Evolutionary conservation across 2,797 vertebrate genomes (phyloP).

Genomic region (Halcyon chelicuti): DNA sequence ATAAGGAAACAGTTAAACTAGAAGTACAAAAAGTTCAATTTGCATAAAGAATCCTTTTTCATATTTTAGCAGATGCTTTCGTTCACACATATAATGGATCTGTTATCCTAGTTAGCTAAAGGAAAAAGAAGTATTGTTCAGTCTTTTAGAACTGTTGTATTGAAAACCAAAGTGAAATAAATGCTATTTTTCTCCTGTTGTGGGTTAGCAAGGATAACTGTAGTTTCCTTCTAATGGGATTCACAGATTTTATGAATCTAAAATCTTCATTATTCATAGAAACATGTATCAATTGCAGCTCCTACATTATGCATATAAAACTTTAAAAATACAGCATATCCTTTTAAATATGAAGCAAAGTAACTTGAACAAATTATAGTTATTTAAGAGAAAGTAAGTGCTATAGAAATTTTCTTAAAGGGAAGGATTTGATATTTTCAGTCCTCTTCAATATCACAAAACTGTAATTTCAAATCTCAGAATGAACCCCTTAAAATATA

Average conservation of each 20-base stretch:
- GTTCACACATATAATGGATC: not conserved
- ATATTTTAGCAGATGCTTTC: conserved; percentile 11
- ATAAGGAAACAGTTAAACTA: conserved; percentile 17
- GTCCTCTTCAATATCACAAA: conserved; percentile 52
- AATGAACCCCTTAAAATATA: conserved; percentile 45
- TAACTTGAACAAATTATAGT: conserved; percentile 72
- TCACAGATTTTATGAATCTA: conserved; percentile 25
- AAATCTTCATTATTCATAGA: conserved; percentile 37
- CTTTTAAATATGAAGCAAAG: conserved; percentile 48
- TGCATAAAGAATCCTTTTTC: not conserved
- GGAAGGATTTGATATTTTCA: conserved; percentile 56
- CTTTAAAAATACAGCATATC: conserved; percentile 42
- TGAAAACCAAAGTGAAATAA: conserved; percentile 61
- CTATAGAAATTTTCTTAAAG: conserved; percentile 21
- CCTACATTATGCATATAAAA: conserved; percentile 20
- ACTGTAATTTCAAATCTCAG: conserved; percentile 61
- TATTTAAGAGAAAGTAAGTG: conserved; percentile 56
- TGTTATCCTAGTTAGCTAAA: not conserved
- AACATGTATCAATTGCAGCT: conserved; percentile 4
- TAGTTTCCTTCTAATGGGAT: conserved; percentile 41
- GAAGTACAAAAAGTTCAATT: not conserved
- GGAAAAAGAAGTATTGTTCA: not conserved
- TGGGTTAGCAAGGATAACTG: not conserved
- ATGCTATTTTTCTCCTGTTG: conserved; percentile 18
- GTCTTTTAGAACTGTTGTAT: not conserved